A percentile compares a stretch with the other conserved stretches of the same genome.
These are phyloP conservation scores for Periophthalmodon schlosseri DNA, from an alignment of 2,113 vertebrate species.

Conservation along the genomic window DNA sequence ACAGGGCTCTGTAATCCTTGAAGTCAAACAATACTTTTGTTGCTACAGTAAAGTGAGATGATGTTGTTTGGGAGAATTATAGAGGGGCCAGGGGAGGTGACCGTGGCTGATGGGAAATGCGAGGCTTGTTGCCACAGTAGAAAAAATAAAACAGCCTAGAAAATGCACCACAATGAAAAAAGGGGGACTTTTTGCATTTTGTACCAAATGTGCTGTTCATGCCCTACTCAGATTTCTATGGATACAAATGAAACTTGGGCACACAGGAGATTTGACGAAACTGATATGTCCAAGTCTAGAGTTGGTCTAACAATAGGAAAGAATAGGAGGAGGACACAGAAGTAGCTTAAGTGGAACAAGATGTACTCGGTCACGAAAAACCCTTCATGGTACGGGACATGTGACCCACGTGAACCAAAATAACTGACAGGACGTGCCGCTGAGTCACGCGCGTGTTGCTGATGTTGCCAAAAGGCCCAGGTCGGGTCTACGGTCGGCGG, in stretches of 20 bases:
- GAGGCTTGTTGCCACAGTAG: conserved; percentile 44
- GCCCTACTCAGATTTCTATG: conserved; percentile 26
- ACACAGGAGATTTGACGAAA: conserved; percentile 15
- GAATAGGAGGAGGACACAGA: conserved; percentile 20
- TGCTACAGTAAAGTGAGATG: conserved; percentile 20
- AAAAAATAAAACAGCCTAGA: conserved; percentile 15
- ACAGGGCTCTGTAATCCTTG: neutral
- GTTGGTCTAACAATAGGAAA: conserved; percentile 4
- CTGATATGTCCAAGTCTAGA: conserved; percentile 18
- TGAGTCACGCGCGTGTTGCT: conserved; percentile 36
- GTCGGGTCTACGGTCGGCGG: conserved; percentile 7
- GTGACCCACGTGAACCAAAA: conserved; percentile 28
- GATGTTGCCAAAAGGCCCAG: conserved; percentile 40
- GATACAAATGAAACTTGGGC: neutral
- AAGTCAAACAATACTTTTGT: conserved; percentile 25
- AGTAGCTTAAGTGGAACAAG: conserved; percentile 31
- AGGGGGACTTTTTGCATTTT: conserved; percentile 45
- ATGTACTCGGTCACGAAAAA: neutral
- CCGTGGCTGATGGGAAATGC: conserved; percentile 61
- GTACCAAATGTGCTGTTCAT: conserved; percentile 24
- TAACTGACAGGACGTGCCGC: conserved; percentile 4
- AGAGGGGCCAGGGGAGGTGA: conserved; percentile 33
- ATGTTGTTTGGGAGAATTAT: conserved; percentile 41
- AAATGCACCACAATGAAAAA: conserved; percentile 37
- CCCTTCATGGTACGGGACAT: neutral